These are phyloP conservation scores for Tetragonisca angustula DNA, from an alignment of 2,888 invertebrate genomes.

Conservation along the genomic window DNA sequence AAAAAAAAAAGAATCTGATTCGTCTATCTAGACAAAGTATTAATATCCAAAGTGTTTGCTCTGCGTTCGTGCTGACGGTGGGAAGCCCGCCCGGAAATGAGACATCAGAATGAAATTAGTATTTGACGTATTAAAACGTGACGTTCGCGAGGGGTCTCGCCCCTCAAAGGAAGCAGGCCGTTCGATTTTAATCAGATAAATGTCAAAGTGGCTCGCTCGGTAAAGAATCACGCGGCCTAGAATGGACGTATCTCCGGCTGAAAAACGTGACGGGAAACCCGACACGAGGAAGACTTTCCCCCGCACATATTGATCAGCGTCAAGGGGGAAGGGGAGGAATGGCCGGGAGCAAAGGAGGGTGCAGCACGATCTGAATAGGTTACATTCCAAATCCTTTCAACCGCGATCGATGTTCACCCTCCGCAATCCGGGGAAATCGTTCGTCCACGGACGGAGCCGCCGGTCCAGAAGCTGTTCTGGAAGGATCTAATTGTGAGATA, in stretches of 20 bases:
- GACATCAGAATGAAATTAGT: constrained; percentile 28
- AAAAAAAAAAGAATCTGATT: background rate
- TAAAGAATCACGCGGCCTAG: constrained; percentile 56
- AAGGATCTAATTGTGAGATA: constrained; percentile 50
- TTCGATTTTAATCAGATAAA: constrained; percentile 56
- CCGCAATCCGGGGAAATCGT: constrained; percentile 53
- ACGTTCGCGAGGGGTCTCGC: background rate
- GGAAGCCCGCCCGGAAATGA: background rate
- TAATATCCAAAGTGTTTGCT: background rate
- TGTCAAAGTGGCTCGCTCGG: constrained; percentile 33
- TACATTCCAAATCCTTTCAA: constrained; percentile 64
- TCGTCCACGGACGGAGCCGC: constrained; percentile 37
- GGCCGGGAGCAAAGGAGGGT: no score
- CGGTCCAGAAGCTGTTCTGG: constrained; percentile 14
- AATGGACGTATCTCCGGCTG: constrained; percentile 63
- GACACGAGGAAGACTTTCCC: constrained; percentile 62
- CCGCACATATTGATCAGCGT: constrained; percentile 67
- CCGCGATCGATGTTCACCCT: constrained; percentile 51
- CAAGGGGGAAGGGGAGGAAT: background rate
- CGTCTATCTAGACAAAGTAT: background rate
- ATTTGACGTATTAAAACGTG: constrained; percentile 28
- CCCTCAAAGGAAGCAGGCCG: constrained; percentile 24
- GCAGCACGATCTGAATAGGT: constrained; percentile 49
- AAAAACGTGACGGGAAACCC: constrained; percentile 69
- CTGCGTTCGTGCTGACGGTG: background rate